These are phyloP conservation scores for Augochlorella aurata DNA, from an alignment of 2,888 invertebrate genomes.

Conservation along the genomic window DNA sequence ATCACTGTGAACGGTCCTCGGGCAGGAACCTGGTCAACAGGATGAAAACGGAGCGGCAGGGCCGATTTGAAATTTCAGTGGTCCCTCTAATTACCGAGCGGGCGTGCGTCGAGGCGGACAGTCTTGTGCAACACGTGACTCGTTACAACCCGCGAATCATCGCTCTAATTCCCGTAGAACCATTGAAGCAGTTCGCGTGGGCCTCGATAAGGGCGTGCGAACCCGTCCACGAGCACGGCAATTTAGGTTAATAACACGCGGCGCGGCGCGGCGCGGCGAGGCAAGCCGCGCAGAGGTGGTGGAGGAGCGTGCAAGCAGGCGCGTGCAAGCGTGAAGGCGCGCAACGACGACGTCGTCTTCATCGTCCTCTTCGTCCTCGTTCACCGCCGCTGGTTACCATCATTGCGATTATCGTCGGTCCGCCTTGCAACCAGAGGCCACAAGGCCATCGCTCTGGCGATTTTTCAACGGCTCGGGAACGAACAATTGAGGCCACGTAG, in stretches of 20 bases:
- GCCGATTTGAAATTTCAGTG: background rate
- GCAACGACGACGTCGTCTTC: constrained; percentile 43
- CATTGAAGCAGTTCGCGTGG: constrained; percentile 36
- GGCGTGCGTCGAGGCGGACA: background rate
- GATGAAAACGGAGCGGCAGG: constrained; percentile 3
- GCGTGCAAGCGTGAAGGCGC: constrained; percentile 38
- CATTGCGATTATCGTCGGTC: constrained; percentile 61
- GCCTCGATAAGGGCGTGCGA: constrained; percentile 60
- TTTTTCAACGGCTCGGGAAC: background rate
- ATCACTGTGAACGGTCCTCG: background rate
- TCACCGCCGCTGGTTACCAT: constrained; percentile 47
- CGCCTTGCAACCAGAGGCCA: constrained; percentile 19
- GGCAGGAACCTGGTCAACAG: no score
- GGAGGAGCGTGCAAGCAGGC: constrained; percentile 12
- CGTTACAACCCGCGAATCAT: constrained; percentile 22
- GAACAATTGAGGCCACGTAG: no score
- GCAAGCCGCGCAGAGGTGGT: background rate
- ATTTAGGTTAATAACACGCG: constrained; percentile 74
- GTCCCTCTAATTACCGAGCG: constrained; percentile 5
- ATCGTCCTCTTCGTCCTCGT: constrained; percentile 40
- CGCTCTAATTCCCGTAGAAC: constrained; percentile 20
- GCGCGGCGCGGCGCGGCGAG: background rate
- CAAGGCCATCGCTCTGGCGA: background rate
- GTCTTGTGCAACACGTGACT: constrained; percentile 12
- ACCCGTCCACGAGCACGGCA: constrained; percentile 60